Evolutionary conservation across 37 sponge, comb jelly and placozoan genomes (phyloP).

Genomic region (Cliona cf. orientalis): DNA sequence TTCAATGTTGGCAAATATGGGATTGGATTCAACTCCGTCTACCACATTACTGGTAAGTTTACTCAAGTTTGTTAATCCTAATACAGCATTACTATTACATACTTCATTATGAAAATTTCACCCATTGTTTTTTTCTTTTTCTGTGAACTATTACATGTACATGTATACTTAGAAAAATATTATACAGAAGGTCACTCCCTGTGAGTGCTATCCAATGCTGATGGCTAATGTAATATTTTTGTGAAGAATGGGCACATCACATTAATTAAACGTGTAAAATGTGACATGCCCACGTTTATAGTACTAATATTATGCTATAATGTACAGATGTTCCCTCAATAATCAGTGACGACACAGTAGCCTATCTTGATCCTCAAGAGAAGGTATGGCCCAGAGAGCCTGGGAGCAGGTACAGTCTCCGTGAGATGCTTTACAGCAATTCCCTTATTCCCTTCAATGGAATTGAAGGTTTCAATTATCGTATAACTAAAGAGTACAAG

Average conservation of each 20-base stretch:
- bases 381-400: slow-evolving; percentile 49
- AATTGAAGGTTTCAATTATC: slow-evolving; percentile 18
- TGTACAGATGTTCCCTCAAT: slow-evolving; percentile 73
- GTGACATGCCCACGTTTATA: too few species aligned
- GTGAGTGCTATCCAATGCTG: background rate
- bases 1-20: slow-evolving; percentile 82
- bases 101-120: too few species aligned
- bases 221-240: too few species aligned
- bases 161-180: too few species aligned
- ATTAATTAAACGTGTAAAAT: too few species aligned
- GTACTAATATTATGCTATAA: too few species aligned
- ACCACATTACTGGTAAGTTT: slow-evolving; percentile 74
- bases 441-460: background rate
- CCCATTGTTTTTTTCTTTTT: too few species aligned
- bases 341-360: slow-evolving; percentile 65
- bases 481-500: background rate
- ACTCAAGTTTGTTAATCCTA: background rate
- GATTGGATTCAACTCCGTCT: slow-evolving; percentile 79
- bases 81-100: background rate
- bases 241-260: too few species aligned
- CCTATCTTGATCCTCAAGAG: slow-evolving; percentile 75
- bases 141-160: too few species aligned
- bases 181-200: too few species aligned
- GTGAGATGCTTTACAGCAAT: background rate
- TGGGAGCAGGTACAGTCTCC: slow-evolving; percentile 16